A percentile compares a stretch with the other conserved stretches of the same genome.
Evolutionary conservation across 2,113 vertebrate genomes (phyloP).

Genomic region (Danionella cerebrum): DNA sequence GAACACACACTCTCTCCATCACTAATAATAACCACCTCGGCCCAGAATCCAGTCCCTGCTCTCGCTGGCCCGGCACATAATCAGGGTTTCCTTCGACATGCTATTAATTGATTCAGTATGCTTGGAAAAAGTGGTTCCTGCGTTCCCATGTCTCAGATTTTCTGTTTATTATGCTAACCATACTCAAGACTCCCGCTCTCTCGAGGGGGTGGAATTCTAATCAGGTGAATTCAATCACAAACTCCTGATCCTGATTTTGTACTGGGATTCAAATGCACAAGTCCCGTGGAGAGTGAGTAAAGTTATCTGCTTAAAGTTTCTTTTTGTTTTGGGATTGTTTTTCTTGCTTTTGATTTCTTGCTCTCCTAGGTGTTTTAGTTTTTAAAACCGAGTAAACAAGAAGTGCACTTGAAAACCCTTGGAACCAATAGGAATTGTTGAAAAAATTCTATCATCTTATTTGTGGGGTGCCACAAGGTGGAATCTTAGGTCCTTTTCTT

Average conservation of each 20-base stretch:
- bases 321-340: background rate
- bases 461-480: too few relatives aligned
- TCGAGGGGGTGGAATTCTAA: conserved; percentile 74
- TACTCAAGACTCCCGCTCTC: too few relatives aligned
- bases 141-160: conserved; percentile 81
- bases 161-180: conserved; percentile 72
- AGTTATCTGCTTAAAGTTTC: conserved; percentile 10
- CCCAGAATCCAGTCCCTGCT: conserved; percentile 45
- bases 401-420: too few relatives aligned
- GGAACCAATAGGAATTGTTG: too few relatives aligned
- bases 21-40: conserved; percentile 77
- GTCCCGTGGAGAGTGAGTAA: conserved; percentile 3
- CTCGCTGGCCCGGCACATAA: conserved; percentile 59
- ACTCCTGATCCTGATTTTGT: conserved; percentile 30
- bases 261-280: conserved; percentile 25
- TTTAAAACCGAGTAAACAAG: too few relatives aligned
- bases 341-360: background rate
- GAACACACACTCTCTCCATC: conserved; percentile 68
- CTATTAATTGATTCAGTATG: conserved; percentile 91
- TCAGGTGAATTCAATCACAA: conserved; percentile 69
- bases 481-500: too few relatives aligned
- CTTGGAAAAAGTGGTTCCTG: conserved; percentile 73
- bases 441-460: too few relatives aligned
- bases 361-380: too few relatives aligned
- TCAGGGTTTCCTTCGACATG: conserved; percentile 84